Percentiles rank a stretch among this genome's conserved stretches.
Conservation (phyloP, 2,113 vertebrate genomes). For the Oxyruncus cristatus region DNA sequence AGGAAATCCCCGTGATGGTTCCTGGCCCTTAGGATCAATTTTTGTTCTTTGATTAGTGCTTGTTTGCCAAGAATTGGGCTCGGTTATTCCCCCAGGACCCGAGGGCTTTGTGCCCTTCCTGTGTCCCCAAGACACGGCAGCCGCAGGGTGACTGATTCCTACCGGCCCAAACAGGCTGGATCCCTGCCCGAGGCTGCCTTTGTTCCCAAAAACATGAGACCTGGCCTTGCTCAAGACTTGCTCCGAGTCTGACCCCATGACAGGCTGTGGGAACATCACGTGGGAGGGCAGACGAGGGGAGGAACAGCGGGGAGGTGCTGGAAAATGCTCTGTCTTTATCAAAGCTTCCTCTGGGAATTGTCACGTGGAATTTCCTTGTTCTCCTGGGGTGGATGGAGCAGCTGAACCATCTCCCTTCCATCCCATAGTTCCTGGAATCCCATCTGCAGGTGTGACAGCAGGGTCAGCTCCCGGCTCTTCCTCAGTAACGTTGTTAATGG, state of each 20-base stretch:
- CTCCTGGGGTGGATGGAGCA: neutral
- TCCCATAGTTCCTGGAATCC: neutral
- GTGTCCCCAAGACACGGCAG: neutral
- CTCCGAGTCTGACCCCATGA: neutral
- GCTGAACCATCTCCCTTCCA: neutral
- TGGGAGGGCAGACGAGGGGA: neutral
- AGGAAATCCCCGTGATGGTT: neutral
- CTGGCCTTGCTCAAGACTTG: neutral
- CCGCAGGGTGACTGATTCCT: neutral
- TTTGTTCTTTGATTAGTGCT: fast-evolving
- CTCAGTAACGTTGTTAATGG: neutral
- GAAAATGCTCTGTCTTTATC: neutral
- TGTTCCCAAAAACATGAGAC: neutral
- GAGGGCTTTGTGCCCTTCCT: neutral
- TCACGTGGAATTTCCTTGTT: neutral
- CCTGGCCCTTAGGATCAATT: neutral
- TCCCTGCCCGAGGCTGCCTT: neutral
- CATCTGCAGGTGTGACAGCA: neutral
- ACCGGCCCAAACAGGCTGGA: neutral
- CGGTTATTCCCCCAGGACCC: neutral
- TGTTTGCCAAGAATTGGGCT: neutral
- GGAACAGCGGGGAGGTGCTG: neutral
- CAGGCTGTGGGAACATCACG: fast-evolving
- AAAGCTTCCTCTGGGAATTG: neutral
- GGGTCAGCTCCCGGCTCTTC: neutral